Percentiles rank a stretch among this genome's conserved stretches.
phyloP scores from a whole-genome alignment of 2,113 vertebrate species.

The Furnarius figulus region DNA sequence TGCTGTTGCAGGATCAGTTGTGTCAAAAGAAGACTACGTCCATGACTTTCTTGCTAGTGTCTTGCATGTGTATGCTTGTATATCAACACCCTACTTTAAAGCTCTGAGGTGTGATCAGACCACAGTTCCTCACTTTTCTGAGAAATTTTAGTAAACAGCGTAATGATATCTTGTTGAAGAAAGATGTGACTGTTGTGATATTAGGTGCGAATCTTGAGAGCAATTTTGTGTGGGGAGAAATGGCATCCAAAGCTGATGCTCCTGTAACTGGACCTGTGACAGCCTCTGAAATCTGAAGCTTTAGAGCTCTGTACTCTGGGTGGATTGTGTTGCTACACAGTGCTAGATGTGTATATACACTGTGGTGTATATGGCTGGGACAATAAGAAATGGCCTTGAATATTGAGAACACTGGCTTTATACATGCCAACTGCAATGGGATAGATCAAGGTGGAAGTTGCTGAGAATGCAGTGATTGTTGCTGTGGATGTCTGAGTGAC shows the following conservation, averaged over 20 bases:
- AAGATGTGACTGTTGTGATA: neutral
- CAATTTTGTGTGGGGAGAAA: neutral
- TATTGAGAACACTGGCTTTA: neutral
- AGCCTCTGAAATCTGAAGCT: neutral
- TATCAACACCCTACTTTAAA: neutral
- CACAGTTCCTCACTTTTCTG: neutral
- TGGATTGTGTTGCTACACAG: neutral
- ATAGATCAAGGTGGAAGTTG: neutral
- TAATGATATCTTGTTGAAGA: neutral
- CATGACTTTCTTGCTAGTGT: neutral
- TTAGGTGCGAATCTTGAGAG: neutral
- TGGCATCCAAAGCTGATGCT: neutral
- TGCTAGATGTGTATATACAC: neutral
- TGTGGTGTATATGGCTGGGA: neutral
- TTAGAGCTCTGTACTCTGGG: neutral
- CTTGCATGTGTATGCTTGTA: neutral
- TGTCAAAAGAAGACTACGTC: neutral
- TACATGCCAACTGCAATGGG: neutral
- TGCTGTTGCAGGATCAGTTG: neutral
- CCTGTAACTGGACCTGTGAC: neutral
- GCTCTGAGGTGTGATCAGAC: neutral
- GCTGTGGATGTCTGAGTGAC: neutral
- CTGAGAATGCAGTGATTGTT: neutral
- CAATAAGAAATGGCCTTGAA: neutral
- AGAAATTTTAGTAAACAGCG: neutral